phyloP scores from a whole-genome alignment of 37 sponge, comb jelly and placozoan species.

The Ianthella basta region DNA sequence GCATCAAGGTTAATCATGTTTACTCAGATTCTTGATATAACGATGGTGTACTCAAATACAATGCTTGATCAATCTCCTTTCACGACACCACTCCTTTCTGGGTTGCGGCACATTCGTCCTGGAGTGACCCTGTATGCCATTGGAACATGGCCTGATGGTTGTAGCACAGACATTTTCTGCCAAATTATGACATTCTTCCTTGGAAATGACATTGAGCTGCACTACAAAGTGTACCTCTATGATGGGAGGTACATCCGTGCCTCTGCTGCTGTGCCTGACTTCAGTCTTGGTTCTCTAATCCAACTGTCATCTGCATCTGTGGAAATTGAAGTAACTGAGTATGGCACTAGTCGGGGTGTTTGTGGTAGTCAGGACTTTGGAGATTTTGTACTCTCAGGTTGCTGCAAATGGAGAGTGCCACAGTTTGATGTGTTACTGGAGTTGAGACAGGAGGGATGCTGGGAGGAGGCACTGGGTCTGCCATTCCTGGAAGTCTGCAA shows the following conservation, averaged over 20 bases:
- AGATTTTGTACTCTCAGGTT: not conserved
- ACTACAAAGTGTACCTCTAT: not conserved
- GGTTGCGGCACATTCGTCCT: no score
- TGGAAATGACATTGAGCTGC: not conserved
- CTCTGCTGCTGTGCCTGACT: not conserved
- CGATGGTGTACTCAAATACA: no score
- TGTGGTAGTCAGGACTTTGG: constrained; percentile 3
- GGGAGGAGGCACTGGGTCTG: constrained; percentile 27
- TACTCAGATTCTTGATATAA: no score
- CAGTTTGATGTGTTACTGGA: constrained; percentile 15
- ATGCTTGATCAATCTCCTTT: no score
- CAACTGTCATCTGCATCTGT: not conserved
- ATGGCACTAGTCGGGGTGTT: not conserved
- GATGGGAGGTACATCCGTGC: not conserved
- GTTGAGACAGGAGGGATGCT: constrained; percentile 30
- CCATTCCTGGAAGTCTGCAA: constrained; percentile 28
- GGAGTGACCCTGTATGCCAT: constrained; percentile 2
- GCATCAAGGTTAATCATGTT: no score
- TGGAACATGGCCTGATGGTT: not conserved
- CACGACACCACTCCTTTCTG: no score
- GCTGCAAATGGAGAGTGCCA: not conserved
- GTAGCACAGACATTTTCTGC: constrained; percentile 15
- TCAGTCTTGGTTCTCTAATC: not conserved
- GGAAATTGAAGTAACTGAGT: not conserved
- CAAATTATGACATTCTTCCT: not conserved